Conservation (phyloP, 2,797 vertebrate species). For the Cottoperca gobio region DNA sequence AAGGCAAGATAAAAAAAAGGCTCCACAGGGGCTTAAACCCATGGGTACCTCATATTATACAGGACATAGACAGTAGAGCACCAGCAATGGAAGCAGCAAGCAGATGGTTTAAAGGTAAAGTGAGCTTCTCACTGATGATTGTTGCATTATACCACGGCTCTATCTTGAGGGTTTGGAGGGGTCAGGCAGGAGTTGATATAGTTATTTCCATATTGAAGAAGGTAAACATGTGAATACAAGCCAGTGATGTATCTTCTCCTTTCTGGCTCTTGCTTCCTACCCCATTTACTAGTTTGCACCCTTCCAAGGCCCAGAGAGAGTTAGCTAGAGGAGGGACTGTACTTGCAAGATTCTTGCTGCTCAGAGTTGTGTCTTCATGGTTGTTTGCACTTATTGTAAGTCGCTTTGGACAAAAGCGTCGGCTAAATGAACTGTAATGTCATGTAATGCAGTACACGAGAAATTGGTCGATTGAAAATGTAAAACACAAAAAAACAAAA, state of each 20-base stretch:
- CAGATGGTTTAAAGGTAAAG: constrained; percentile 49
- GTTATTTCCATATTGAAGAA: constrained; percentile 4
- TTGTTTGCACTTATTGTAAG: too few species aligned
- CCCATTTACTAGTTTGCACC: background rate
- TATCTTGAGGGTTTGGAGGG: background rate
- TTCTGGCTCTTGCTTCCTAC: background rate
- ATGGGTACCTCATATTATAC: constrained; percentile 54
- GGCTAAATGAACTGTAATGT: too few species aligned
- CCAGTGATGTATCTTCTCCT: background rate
- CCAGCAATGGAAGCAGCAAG: constrained; percentile 26
- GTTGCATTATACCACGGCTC: background rate
- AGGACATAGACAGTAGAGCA: constrained; percentile 36
- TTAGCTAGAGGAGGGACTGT: background rate
- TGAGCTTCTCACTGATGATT: constrained; percentile 13
- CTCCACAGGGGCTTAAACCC: constrained; percentile 50
- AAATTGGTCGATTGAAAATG: too few species aligned
- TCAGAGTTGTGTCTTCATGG: too few species aligned
- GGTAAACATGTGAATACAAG: constrained; percentile 16
- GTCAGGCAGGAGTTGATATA: constrained; percentile 12
- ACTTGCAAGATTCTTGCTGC: too few species aligned
- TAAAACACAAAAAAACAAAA: too few species aligned
- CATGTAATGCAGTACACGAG: too few species aligned
- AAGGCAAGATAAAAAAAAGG: constrained; percentile 51
- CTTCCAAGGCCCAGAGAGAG: background rate
- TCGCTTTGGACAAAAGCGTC: too few species aligned